A percentile compares a stretch with the other conserved stretches of the same genome.
Evolutionary conservation across 2,113 vertebrate genomes (phyloP).

Genomic region (Aphyosemion australe): DNA sequence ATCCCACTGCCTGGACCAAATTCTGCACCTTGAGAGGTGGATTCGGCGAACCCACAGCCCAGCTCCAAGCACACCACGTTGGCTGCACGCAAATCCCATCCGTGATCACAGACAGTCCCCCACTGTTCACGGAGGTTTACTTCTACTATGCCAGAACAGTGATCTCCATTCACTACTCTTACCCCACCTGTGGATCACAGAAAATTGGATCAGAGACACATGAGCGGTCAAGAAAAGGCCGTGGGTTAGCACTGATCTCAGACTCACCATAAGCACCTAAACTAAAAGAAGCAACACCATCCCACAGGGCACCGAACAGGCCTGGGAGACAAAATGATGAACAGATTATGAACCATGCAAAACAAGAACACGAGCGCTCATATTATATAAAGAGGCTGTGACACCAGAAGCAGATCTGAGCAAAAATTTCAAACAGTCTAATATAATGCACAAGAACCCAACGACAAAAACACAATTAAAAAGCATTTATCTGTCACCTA

Average conservation of each 20-base stretch:
- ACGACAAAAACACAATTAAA: too few relatives aligned
- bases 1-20: conserved; percentile 58
- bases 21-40: conserved; percentile 20
- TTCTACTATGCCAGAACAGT: conserved; percentile 79
- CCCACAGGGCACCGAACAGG: conserved; percentile 48
- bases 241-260: neutral
- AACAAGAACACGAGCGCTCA: fast-evolving
- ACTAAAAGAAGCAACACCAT: conserved; percentile 70
- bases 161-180: conserved; percentile 66
- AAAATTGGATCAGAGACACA: neutral
- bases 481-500: too few relatives aligned
- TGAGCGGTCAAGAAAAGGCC: neutral
- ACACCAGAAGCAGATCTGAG: neutral
- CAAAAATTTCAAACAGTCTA: too few relatives aligned
- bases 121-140: conserved; percentile 70
- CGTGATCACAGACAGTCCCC: conserved; percentile 75
- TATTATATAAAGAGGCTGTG: too few relatives aligned
- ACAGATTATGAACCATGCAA: neutral
- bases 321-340: conserved; percentile 39
- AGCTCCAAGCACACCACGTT: conserved; percentile 78
- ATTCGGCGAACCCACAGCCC: conserved; percentile 74
- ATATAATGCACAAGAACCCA: neutral
- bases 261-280: conserved; percentile 63
- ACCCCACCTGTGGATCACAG: conserved; percentile 60
- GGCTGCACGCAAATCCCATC: conserved; percentile 74